These are phyloP conservation scores for Octodon degus DNA, from an alignment of 2,113 vertebrate species.

Conservation along the genomic window DNA sequence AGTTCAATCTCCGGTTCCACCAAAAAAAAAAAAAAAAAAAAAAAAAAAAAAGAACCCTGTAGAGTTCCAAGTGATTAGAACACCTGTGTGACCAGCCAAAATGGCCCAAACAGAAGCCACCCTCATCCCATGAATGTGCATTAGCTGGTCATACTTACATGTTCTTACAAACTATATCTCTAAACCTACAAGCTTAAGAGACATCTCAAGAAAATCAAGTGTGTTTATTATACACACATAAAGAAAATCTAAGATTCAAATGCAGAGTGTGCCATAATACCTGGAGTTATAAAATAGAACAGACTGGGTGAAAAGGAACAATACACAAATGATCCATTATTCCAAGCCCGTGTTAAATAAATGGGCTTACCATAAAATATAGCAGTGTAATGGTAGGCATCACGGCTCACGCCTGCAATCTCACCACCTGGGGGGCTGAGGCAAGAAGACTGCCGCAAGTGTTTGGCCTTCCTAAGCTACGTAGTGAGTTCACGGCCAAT, in stretches of 20 bases:
- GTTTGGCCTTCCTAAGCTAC: background rate
- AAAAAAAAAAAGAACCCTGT: background rate
- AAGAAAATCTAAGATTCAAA: slow-evolving; percentile 8
- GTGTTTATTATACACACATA: slow-evolving; percentile 6
- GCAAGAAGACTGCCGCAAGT: background rate
- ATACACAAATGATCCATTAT: slow-evolving; percentile 28
- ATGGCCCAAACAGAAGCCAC: accelerated
- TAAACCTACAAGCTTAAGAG: background rate
- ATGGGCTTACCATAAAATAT: background rate
- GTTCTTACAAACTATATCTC: background rate
- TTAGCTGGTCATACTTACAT: background rate
- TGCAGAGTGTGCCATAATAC: slow-evolving; percentile 25
- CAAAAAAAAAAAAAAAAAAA: no score
- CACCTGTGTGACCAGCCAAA: background rate
- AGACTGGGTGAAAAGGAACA: background rate
- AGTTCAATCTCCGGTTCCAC: no score
- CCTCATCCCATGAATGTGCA: background rate
- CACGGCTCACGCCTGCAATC: background rate
- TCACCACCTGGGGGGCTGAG: background rate
- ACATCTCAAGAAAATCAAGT: slow-evolving; percentile 45
- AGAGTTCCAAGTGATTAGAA: background rate
- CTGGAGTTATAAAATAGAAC: slow-evolving; percentile 1
- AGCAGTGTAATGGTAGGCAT: background rate
- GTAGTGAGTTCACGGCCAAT: background rate
- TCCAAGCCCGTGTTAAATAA: slow-evolving; percentile 30